These are phyloP conservation scores for Papilio aristodemus DNA, from an alignment of 1,140 invertebrate species.

Conservation along the genomic window DNA sequence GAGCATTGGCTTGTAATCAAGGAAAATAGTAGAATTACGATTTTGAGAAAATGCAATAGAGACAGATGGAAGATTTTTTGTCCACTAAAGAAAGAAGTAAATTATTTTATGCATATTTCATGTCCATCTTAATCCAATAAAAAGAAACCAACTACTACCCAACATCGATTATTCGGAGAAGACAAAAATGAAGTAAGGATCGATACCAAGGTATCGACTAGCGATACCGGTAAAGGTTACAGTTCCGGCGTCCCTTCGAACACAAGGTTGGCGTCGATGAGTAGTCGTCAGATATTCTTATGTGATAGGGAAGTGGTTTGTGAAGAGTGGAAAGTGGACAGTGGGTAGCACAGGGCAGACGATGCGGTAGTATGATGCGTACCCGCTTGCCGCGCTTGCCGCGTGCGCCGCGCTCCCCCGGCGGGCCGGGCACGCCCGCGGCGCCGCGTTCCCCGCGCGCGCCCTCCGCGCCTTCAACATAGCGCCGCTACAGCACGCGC, in stretches of 20 bases:
- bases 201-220: no score
- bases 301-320: background rate
- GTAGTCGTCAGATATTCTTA: background rate
- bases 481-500: conserved; percentile 23
- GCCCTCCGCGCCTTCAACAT: conserved; percentile 80
- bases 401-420: conserved; percentile 88
- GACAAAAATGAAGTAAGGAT: no score
- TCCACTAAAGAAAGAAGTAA: no score
- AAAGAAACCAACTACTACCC: no score
- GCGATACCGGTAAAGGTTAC: background rate
- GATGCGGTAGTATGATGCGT: conserved; percentile 66
- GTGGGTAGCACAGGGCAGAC: background rate
- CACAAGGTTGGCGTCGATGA: background rate
- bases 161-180: no score
- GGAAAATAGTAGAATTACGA: no score
- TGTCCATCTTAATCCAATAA: no score
- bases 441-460: conserved; percentile 89
- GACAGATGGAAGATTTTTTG: no score
- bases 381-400: conserved; percentile 93
- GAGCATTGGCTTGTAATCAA: background rate
- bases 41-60: no score
- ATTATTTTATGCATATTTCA: no score
- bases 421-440: conserved; percentile 86
- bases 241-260: background rate
- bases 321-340: background rate